phyloP scores from a whole-genome alignment of 2,888 invertebrate genomes.

The Ceratothoa steindachneri region DNA sequence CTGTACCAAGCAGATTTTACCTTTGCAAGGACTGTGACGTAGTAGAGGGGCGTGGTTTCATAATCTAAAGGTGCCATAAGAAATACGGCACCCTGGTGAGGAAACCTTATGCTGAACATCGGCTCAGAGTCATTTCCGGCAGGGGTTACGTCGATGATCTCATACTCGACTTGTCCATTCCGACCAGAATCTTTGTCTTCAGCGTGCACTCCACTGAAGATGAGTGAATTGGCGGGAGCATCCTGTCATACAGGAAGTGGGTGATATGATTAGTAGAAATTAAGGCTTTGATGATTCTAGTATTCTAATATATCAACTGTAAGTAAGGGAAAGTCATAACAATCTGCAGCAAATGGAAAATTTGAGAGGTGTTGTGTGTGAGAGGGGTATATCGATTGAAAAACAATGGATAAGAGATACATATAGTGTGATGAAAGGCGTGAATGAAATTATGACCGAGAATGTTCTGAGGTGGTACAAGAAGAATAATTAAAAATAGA shows the following conservation, averaged over 20 bases:
- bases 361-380: no score
- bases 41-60: constrained; percentile 79
- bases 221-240: background rate
- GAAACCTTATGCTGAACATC: constrained; percentile 76
- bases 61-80: constrained; percentile 81
- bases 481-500: no score
- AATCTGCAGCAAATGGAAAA: no score
- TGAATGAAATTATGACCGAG: no score
- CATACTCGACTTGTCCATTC: constrained; percentile 82
- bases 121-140: constrained; percentile 50
- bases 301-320: constrained; percentile 80
- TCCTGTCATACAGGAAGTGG: no score
- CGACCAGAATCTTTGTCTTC: constrained; percentile 57
- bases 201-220: constrained; percentile 12
- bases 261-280: constrained; percentile 8
- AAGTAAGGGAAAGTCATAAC: constrained; percentile 52
- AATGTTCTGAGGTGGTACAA: no score
- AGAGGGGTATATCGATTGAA: no score
- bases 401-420: no score
- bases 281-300: constrained; percentile 76
- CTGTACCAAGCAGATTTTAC: no score
- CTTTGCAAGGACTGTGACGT: constrained; percentile 80
- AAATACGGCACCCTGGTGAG: constrained; percentile 83
- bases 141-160: constrained; percentile 61
- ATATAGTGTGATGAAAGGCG: no score